Evolutionary conservation across 2,113 vertebrate species (phyloP).

Genomic region (Otus sunia): DNA sequence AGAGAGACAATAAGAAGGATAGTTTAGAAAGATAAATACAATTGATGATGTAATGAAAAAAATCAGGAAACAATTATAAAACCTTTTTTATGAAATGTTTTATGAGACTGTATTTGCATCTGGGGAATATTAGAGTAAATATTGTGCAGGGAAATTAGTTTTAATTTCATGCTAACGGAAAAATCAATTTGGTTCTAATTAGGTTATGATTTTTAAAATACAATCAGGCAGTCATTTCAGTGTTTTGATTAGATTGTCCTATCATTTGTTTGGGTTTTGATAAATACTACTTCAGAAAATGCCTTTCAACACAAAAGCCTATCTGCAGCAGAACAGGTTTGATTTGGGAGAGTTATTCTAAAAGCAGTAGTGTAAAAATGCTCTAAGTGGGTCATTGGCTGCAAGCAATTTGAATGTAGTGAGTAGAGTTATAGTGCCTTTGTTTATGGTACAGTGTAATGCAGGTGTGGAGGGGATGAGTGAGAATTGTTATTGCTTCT

Average conservation of each 20-base stretch:
- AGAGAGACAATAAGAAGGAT: slow-evolving; percentile 1
- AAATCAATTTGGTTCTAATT: slow-evolving; percentile 72
- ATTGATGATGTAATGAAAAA: slow-evolving; percentile 67
- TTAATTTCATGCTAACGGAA: slow-evolving; percentile 75
- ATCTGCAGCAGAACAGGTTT: slow-evolving; percentile 2
- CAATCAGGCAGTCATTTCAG: slow-evolving; percentile 71
- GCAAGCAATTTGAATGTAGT: not conserved
- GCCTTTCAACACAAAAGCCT: slow-evolving; percentile 46
- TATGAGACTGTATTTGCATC: slow-evolving; percentile 69
- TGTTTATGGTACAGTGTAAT: not conserved
- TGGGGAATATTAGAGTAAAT: slow-evolving; percentile 73
- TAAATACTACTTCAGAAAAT: slow-evolving; percentile 64
- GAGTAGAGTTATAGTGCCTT: not conserved
- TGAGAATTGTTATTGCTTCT: not conserved
- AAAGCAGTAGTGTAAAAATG: not conserved
- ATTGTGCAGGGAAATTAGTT: slow-evolving; percentile 72
- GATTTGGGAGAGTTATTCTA: not conserved
- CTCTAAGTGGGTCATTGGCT: not conserved
- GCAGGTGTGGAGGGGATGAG: not conserved
- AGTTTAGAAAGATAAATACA: slow-evolving; percentile 47
- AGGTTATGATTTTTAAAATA: slow-evolving; percentile 74
- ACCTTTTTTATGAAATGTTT: slow-evolving; percentile 67
- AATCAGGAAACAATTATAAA: slow-evolving; percentile 71
- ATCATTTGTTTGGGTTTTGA: slow-evolving; percentile 65
- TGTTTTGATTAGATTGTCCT: slow-evolving; percentile 71